Percentiles rank a stretch among this genome's conserved stretches.
Evolutionary conservation across 2,113 vertebrate species (phyloP).

Genomic region (Zosterops japonicus): DNA sequence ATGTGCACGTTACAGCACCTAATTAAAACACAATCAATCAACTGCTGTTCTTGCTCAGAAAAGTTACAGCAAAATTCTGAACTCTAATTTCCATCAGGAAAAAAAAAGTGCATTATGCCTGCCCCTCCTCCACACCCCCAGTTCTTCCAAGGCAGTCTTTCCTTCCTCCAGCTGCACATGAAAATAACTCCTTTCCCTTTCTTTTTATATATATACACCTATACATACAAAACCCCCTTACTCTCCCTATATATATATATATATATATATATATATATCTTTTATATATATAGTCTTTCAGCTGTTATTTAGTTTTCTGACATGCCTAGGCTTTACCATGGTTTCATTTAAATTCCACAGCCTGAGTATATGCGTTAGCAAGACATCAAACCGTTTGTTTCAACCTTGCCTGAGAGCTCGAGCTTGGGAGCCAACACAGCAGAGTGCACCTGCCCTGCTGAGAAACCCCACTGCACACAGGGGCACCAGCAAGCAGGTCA

Average conservation of each 20-base stretch:
- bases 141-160: not conserved
- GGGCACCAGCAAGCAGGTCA: not conserved
- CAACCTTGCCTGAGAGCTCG: not conserved
- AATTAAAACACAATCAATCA: constrained; percentile 37
- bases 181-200: not conserved
- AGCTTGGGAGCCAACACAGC: accelerated
- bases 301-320: not conserved
- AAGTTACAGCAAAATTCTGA: not conserved
- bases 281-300: not conserved
- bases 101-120: not conserved
- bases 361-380: not conserved
- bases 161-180: not conserved
- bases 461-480: not conserved
- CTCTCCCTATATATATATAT: not conserved
- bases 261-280: too few relatives aligned
- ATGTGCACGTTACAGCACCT: not conserved
- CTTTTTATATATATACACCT: not conserved
- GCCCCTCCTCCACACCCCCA: not conserved
- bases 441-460: not conserved
- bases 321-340: not conserved
- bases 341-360: not conserved
- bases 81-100: not conserved
- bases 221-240: too few relatives aligned
- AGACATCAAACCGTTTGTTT: not conserved
- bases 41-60: not conserved